These are phyloP conservation scores for Diaprepes abbreviatus DNA, from an alignment of 2,888 invertebrate genomes.

Conservation along the genomic window DNA sequence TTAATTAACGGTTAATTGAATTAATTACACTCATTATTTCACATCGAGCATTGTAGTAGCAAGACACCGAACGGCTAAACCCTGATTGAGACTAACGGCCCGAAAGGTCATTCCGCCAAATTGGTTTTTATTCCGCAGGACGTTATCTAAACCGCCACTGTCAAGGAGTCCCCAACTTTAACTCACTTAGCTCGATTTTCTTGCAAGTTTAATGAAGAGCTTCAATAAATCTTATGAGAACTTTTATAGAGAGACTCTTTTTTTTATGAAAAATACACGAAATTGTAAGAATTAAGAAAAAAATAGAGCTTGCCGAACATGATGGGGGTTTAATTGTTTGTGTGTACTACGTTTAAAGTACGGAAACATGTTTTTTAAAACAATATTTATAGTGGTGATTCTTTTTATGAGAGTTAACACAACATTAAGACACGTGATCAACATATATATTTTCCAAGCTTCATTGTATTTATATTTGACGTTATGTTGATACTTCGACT, in stretches of 20 bases:
- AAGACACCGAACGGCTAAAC: conserved; percentile 64
- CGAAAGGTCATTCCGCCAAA: conserved; percentile 66
- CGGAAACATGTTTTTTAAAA: too few relatives aligned
- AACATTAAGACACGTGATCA: too few relatives aligned
- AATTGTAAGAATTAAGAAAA: too few relatives aligned
- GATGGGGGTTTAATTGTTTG: too few relatives aligned
- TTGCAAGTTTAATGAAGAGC: conserved; percentile 47
- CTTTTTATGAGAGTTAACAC: too few relatives aligned
- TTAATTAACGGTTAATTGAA: conserved; percentile 72
- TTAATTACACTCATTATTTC: conserved; percentile 71
- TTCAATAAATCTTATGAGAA: conserved; percentile 34
- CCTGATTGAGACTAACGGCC: conserved; percentile 68
- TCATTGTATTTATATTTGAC: too few relatives aligned
- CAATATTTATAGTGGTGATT: too few relatives aligned
- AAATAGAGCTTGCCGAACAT: too few relatives aligned
- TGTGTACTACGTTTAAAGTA: too few relatives aligned
- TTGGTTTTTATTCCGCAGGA: conserved; percentile 66
- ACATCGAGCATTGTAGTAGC: conserved; percentile 65
- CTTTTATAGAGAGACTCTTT: conserved; percentile 2
- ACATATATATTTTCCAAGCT: too few relatives aligned
- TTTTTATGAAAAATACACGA: neutral
- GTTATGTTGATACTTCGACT: too few relatives aligned
- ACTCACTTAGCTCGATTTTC: conserved; percentile 45
- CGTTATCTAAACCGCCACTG: conserved; percentile 56
- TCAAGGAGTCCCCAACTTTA: conserved; percentile 56